Base-by-base conservation (phyloP, 37 sponge, comb jelly and placozoan genomes). In the Beroe forskalii region DNA sequence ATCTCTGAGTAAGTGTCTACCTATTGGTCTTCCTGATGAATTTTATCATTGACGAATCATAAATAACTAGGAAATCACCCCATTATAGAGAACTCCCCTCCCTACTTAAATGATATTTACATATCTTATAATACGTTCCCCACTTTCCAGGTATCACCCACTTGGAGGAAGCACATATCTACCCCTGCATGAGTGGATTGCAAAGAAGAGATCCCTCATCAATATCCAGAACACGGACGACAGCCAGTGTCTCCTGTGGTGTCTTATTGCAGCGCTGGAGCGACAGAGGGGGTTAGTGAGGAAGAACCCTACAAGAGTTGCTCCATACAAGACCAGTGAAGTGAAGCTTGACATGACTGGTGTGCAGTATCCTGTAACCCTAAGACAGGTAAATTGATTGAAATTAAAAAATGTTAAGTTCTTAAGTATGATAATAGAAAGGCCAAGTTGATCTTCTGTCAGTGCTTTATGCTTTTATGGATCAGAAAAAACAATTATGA, bases 221-320 rank as follows among this genome's bases (percentile, higher is more conserved):
- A 69, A 69, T 37, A 69, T 69, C 35, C 72, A 69, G 72, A 69
- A 69, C 38, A 69, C 20, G 72, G 32, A 69, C 39, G 72, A 69
- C 17, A 9, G 32, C 19, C 36, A 33, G 19, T 69, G 72, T 17
- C 17, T 69, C 6, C 37, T 14, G 2, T 69, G 72, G 72, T 12
- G 37, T 69, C 72, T 69, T 2, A 6, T 69, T 32, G 72, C 72
- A 63, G 66, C 66, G 4, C 17, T 63, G 22, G 66, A 63, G 30
- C 17, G 66, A 28, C 66, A 63, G 66, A 22, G 66, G 17, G 66
- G 66, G 66, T 63, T 27, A 28, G 17, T 22, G 17, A 3, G 66
- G 66, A 63, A 63, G 4, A 63, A 63, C 66, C 66, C 28, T 23
- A 22, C 30, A 28, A 22, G 66, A 22, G 66, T 63, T 63, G 66